Evolutionary conservation across 1,140 invertebrate species (phyloP).

Genomic region (Diabrotica undecimpunctata): DNA sequence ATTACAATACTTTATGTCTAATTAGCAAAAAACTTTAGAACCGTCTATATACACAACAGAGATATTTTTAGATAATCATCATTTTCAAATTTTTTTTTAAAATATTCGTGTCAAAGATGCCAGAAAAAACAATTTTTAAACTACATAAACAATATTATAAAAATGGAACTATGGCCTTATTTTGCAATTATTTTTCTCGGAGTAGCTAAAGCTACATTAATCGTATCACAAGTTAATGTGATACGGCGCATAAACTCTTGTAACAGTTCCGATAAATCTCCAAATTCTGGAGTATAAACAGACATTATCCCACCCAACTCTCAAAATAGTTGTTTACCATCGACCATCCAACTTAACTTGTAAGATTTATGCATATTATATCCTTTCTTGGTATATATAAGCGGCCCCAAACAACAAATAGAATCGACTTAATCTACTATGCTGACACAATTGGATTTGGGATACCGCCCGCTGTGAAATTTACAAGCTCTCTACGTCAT

Average conservation of each 20-base stretch:
- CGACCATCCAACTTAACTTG: background rate
- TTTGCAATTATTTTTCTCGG: no score
- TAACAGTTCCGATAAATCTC: background rate
- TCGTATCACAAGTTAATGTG: background rate
- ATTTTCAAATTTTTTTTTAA: no score
- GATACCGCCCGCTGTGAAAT: conserved; percentile 44
- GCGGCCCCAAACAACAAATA: background rate
- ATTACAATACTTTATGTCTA: no score
- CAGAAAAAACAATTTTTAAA: no score
- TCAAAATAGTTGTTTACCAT: background rate
- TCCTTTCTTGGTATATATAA: background rate
- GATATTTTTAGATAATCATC: no score
- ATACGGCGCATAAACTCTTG: background rate
- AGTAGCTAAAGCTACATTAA: no score
- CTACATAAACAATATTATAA: no score
- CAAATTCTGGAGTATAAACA: background rate
- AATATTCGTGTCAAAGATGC: no score
- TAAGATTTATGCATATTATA: conserved; percentile 1
- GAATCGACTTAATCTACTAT: background rate
- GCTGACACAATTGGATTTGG: conserved; percentile 44
- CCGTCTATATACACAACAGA: no score
- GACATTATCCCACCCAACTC: background rate
- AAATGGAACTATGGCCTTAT: no score
- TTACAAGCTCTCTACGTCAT: conserved; percentile 43
- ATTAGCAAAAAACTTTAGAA: no score